Base-by-base conservation (phyloP, 2,113 vertebrate species). In the Cryptomyrus ogoouensis region DNA sequence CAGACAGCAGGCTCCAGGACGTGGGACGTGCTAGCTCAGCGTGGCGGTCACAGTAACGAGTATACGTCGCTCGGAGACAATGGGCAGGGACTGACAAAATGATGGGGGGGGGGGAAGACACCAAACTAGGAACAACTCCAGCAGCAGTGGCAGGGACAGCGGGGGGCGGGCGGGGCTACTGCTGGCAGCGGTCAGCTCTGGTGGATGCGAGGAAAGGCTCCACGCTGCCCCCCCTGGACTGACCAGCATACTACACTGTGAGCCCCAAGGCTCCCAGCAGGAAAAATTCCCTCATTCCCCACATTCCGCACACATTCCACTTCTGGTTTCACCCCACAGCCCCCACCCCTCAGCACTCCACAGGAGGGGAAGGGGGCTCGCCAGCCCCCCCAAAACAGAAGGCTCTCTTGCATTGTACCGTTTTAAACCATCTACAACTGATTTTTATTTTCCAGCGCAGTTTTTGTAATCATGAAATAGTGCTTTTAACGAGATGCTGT, bases 281-380 rank as follows among this genome's bases (percentile, higher is more conserved):
- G 93, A 94, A 93, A 95, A 93, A 93, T 94, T 93, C 93, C 92
- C 92, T 92, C 94, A 95, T 95, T 94, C 95, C 92, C 94, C 89
- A 91, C 94, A 96, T 96, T 96, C 96, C 94, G 93, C 91, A 90
- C 90, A 93, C 93, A 95, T 95, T 95, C 94, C 93, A 88, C 93
- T 90, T 93, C 94, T 52, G 90, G 93, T 92, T 94, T 93, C 91
- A 94, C 92, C 93, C 84, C 58, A 17, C 31, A 35, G 46, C 74
- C 52, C 66, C 74, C 84, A 27, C 31, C 88, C 39, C 84, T 27
- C 47, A 86, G 44, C 46, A 44, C 83, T 86, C 74, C 35, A 80
- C 74, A 80, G 44, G 85, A 87, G 85, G 85, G 39, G 44, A 13
- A 47, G 19, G 83, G 44, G 83, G 83, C 10, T 44, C 19, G 17